Conservation (phyloP, 2,113 vertebrate species). For the Dipodomys spectabilis region DNA sequence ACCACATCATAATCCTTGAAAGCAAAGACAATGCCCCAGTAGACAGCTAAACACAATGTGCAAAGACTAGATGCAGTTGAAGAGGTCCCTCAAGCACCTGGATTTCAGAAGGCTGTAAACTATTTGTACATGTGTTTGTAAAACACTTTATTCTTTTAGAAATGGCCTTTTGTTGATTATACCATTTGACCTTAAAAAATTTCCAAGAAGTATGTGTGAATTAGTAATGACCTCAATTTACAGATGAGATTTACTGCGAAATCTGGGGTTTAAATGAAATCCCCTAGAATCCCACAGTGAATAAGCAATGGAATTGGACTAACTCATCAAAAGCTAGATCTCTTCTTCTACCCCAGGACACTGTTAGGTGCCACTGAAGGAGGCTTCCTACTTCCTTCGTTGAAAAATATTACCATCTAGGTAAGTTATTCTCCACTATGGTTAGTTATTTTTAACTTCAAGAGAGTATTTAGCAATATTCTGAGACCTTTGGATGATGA, state of each 20-base stretch:
- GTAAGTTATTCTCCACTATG: neutral
- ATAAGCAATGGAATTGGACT: too few species aligned
- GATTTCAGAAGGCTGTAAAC: neutral
- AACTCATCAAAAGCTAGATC: neutral
- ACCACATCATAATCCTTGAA: neutral
- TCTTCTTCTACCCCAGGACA: neutral
- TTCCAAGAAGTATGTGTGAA: neutral
- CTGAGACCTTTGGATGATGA: neutral
- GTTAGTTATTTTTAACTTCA: neutral
- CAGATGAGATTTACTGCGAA: neutral
- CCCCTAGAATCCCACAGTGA: neutral
- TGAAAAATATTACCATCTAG: neutral
- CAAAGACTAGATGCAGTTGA: neutral
- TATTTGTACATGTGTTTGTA: neutral
- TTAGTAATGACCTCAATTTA: too few species aligned
- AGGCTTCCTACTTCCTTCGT: neutral
- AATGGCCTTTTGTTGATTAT: neutral
- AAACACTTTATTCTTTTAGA: neutral
- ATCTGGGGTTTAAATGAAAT: neutral
- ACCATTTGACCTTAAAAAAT: slow-evolving; percentile 39
- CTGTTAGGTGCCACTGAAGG: neutral
- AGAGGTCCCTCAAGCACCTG: neutral
- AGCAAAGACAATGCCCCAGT: neutral
- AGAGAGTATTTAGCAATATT: neutral
- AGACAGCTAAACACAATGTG: neutral